These are phyloP conservation scores for Platalea minor DNA, from an alignment of 2,797 vertebrate genomes.

Conservation along the genomic window DNA sequence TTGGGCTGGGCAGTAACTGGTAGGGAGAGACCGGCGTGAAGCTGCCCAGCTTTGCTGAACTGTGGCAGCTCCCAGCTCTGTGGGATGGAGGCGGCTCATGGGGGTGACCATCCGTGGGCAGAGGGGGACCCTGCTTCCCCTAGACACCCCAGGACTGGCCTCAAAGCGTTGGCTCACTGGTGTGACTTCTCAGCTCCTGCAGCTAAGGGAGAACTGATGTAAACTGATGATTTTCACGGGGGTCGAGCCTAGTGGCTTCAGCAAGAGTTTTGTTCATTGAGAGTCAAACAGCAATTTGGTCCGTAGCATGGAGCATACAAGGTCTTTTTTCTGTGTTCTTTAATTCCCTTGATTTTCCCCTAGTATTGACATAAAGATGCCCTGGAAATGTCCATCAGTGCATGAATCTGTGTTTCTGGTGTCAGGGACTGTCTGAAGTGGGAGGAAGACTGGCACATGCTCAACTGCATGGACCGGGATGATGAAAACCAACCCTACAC, in stretches of 20 bases:
- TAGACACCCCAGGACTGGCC: background rate
- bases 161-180: background rate
- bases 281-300: no score
- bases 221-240: rapidly evolving
- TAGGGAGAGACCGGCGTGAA: background rate
- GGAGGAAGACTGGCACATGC: background rate
- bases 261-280: background rate
- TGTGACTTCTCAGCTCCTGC: background rate
- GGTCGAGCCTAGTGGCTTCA: background rate
- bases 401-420: rapidly evolving
- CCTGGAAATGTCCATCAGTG: background rate
- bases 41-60: background rate
- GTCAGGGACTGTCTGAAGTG: background rate
- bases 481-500: background rate
- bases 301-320: background rate
- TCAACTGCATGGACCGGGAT: background rate
- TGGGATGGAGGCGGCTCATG: background rate
- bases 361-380: background rate
- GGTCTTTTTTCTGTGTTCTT: background rate
- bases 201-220: background rate
- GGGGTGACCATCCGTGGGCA: rapidly evolving
- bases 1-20: background rate
- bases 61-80: rapidly evolving
- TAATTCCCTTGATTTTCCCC: background rate
- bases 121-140: no score